phyloP scores from a whole-genome alignment of 2,888 invertebrate genomes.

The Morpho deidamia region DNA sequence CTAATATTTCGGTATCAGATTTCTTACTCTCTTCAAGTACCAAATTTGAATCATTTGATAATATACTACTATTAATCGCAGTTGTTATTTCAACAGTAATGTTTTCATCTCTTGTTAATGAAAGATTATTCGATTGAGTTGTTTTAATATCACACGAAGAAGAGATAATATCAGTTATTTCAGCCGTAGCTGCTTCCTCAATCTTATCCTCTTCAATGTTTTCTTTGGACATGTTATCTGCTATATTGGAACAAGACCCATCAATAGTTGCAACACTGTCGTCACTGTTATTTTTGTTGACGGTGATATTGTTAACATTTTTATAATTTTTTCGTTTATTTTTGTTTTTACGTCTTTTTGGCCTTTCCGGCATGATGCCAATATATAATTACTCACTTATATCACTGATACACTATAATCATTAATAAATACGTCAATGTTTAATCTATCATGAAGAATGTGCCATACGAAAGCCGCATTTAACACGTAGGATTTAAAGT shows the following conservation, averaged over 20 bases:
- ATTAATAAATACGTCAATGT: constrained; percentile 46
- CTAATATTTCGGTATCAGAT: not conserved
- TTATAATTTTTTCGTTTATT: constrained; percentile 70
- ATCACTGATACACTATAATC: constrained; percentile 58
- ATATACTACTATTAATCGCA: no score
- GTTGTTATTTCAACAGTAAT: no score
- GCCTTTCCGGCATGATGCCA: constrained; percentile 64
- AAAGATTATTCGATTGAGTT: no score
- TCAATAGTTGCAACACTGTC: constrained; percentile 34
- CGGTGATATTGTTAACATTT: constrained; percentile 40
- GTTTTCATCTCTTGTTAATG: no score
- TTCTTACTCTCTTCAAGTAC: not conserved
- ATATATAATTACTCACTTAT: constrained; percentile 44
- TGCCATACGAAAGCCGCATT: constrained; percentile 49
- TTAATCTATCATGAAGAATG: constrained; percentile 42
- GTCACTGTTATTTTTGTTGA: constrained; percentile 39
- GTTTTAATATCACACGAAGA: no score
- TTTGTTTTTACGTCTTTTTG: constrained; percentile 67
- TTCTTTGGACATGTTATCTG: constrained; percentile 11
- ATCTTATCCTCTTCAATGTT: not conserved
- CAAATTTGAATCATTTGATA: no score
- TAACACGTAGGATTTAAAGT: constrained; percentile 57
- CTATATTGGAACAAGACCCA: constrained; percentile 15
- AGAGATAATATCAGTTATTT: not conserved
- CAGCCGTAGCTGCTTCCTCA: not conserved